Conservation (phyloP, 2,797 vertebrate genomes). For the Enteromius thamalakanensis region DNA sequence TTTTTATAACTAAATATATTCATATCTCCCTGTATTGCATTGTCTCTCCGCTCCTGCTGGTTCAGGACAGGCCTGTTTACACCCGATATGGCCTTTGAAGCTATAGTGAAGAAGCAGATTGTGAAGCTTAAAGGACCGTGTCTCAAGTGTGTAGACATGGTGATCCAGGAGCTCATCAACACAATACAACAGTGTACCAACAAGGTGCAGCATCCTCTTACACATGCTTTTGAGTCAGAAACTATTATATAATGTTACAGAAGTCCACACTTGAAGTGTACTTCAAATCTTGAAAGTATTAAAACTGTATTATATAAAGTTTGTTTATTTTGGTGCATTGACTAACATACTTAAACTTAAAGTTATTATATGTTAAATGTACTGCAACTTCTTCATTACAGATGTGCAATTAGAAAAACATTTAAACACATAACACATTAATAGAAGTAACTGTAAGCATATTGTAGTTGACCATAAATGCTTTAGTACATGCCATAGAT, state of each 20-base stretch:
- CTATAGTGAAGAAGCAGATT: slow-evolving; percentile 93
- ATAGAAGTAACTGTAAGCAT: too few species aligned
- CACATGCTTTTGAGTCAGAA: neutral
- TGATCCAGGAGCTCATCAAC: slow-evolving; percentile 87
- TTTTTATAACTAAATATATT: neutral
- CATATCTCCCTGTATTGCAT: neutral
- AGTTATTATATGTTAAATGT: too few species aligned
- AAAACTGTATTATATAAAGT: too few species aligned
- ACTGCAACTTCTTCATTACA: too few species aligned
- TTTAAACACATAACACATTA: too few species aligned
- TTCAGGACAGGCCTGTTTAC: slow-evolving; percentile 85
- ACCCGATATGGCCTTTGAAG: slow-evolving; percentile 93
- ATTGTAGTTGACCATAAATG: too few species aligned
- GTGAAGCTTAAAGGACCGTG: slow-evolving; percentile 86
- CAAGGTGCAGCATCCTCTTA: slow-evolving; percentile 77
- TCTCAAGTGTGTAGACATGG: slow-evolving; percentile 89
- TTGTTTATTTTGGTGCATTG: too few species aligned
- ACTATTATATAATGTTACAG: neutral
- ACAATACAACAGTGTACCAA: slow-evolving; percentile 88
- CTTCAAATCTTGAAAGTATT: too few species aligned
- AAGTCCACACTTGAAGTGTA: too few species aligned
- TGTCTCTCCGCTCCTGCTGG: slow-evolving; percentile 25
- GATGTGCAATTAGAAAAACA: too few species aligned
- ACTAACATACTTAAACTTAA: too few species aligned
- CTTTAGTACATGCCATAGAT: too few species aligned